These are phyloP conservation scores for Heliopora coerulea DNA, from an alignment of 92 coral and sea anemone species.

Conservation along the genomic window DNA sequence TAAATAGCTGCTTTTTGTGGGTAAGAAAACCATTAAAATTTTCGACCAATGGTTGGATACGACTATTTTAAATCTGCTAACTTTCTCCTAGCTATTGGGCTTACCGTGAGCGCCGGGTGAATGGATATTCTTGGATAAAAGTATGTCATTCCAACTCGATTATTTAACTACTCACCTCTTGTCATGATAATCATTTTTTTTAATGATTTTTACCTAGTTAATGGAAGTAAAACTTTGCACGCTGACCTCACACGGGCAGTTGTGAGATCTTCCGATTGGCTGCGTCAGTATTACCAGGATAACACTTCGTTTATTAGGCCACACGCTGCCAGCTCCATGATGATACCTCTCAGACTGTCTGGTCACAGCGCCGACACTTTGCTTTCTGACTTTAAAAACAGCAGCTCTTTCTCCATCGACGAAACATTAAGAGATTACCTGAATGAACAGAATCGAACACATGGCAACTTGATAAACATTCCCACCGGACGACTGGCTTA, in stretches of 20 bases:
- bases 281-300: constrained; percentile 41
- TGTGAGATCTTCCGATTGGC: constrained; percentile 76
- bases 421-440: constrained; percentile 14
- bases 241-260: constrained; percentile 75
- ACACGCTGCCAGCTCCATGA: constrained; percentile 2
- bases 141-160: too few relatives aligned
- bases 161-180: too few relatives aligned
- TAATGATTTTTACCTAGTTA: too few relatives aligned
- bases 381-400: constrained; percentile 7
- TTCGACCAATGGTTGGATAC: too few relatives aligned
- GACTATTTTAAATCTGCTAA: too few relatives aligned
- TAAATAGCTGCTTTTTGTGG: too few relatives aligned
- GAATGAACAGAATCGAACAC: neutral
- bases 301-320: constrained; percentile 18
- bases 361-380: neutral
- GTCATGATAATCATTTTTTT: too few relatives aligned
- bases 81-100: too few relatives aligned
- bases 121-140: too few relatives aligned
- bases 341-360: neutral
- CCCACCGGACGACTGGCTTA: constrained; percentile 8
- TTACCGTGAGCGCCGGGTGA: too few relatives aligned
- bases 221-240: constrained; percentile 30
- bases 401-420: neutral
- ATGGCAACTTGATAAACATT: constrained; percentile 10
- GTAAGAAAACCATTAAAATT: too few relatives aligned